These are phyloP conservation scores for Potamarius usumacintae DNA, from an alignment of 2,113 vertebrate genomes.

Conservation along the genomic window DNA sequence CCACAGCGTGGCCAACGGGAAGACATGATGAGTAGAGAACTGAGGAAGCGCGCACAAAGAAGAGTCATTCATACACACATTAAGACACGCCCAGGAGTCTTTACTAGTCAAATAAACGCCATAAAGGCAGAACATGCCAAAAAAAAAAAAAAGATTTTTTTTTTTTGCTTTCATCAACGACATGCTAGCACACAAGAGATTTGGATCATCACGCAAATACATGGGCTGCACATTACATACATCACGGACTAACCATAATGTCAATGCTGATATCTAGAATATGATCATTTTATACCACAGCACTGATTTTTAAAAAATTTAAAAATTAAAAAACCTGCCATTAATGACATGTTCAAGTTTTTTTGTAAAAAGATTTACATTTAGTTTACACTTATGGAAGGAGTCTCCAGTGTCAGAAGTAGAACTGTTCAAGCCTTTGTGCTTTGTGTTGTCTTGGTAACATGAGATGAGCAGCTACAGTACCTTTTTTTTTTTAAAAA, in stretches of 20 bases:
- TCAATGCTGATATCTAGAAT: neutral
- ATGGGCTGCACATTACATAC: constrained; percentile 15
- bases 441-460: neutral
- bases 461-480: neutral
- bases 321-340: neutral
- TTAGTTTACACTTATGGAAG: neutral
- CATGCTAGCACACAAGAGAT: constrained; percentile 24
- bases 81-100: neutral
- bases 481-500: neutral
- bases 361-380: neutral
- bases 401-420: neutral
- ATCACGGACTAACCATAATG: neutral
- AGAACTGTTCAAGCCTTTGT: neutral
- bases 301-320: neutral
- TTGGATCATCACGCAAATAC: neutral
- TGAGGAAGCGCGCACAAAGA: constrained; percentile 59
- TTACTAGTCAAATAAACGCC: neutral
- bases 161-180: neutral
- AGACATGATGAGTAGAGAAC: constrained; percentile 98
- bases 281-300: neutral
- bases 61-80: neutral
- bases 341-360: neutral
- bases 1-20: constrained; percentile 92
- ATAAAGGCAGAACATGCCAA: constrained; percentile 15
- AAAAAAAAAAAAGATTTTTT: neutral